Conservation (phyloP, 2,113 vertebrate species). For the Alouatta palliata region DNA sequence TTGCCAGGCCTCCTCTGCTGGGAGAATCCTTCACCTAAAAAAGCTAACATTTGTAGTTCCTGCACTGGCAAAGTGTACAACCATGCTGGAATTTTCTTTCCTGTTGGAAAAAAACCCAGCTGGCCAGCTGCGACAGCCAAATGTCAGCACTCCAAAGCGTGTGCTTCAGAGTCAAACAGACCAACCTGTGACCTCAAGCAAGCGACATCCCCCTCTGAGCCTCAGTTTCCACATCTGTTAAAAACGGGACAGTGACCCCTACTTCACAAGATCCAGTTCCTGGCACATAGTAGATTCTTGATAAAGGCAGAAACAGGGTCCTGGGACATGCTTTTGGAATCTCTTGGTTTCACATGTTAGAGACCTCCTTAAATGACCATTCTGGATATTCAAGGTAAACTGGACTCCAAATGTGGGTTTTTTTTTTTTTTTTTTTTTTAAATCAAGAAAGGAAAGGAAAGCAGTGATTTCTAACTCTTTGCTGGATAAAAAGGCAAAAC, state of each 20-base stretch:
- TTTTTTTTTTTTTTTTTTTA: constrained; percentile 26
- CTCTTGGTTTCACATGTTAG: neutral
- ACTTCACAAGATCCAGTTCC: neutral
- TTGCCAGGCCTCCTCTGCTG: neutral
- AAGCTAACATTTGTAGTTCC: neutral
- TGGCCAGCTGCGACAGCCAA: neutral
- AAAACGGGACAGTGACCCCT: neutral
- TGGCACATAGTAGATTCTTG: neutral
- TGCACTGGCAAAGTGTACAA: neutral
- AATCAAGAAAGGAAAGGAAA: neutral
- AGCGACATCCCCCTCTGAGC: fast-evolving
- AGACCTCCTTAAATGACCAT: neutral
- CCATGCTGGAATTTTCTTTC: constrained; percentile 30
- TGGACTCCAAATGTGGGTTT: neutral
- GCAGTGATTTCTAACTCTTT: neutral
- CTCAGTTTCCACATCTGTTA: neutral
- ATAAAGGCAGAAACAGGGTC: neutral
- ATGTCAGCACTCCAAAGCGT: neutral
- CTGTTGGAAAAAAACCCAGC: neutral
- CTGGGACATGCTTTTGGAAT: neutral
- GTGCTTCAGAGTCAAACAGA: neutral
- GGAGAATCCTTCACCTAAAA: neutral
- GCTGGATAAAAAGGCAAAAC: constrained; percentile 57
- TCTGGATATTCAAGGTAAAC: neutral
- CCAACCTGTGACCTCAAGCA: neutral